Conservation (phyloP, 2,113 vertebrate species). For the Oplegnathus fasciatus region DNA sequence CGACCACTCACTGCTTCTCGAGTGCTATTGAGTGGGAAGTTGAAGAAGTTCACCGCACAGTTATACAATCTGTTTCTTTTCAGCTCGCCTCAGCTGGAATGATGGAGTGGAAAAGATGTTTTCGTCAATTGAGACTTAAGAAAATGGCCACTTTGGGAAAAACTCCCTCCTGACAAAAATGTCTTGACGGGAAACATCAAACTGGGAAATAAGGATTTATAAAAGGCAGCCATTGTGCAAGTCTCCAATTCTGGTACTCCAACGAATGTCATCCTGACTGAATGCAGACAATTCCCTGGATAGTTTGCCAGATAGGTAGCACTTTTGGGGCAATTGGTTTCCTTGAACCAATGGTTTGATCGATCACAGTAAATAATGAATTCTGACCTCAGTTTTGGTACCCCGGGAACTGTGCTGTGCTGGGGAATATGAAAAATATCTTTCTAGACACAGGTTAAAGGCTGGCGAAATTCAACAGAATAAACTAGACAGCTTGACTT, state of each 20-base stretch:
- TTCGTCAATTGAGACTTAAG: slow-evolving; percentile 24
- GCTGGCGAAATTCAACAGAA: slow-evolving; percentile 24
- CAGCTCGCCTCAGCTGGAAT: slow-evolving; percentile 34
- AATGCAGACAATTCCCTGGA: neutral
- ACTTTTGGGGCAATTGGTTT: slow-evolving; percentile 6
- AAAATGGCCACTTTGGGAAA: slow-evolving; percentile 37
- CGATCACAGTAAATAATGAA: neutral
- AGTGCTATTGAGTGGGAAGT: slow-evolving; percentile 47
- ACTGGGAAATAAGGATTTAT: slow-evolving; percentile 35
- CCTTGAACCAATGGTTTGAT: slow-evolving; percentile 14
- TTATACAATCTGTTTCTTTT: slow-evolving; percentile 37
- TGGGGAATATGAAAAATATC: slow-evolving; percentile 21
- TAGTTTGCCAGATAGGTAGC: slow-evolving; percentile 21
- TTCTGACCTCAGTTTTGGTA: slow-evolving; percentile 2
- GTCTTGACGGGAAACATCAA: slow-evolving; percentile 22
- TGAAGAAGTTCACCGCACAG: slow-evolving; percentile 47
- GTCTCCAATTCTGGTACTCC: slow-evolving; percentile 23
- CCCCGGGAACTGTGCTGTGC: neutral
- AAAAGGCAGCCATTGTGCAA: slow-evolving; percentile 28
- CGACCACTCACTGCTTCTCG: slow-evolving; percentile 41
- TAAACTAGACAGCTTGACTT: slow-evolving; percentile 20
- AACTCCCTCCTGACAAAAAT: slow-evolving; percentile 12
- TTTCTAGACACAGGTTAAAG: slow-evolving; percentile 5
- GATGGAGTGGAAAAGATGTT: slow-evolving; percentile 29
- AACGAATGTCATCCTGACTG: slow-evolving; percentile 3